Evolutionary conservation across 2,113 vertebrate genomes (phyloP).

Genomic region (Podarcis raffonei): DNA sequence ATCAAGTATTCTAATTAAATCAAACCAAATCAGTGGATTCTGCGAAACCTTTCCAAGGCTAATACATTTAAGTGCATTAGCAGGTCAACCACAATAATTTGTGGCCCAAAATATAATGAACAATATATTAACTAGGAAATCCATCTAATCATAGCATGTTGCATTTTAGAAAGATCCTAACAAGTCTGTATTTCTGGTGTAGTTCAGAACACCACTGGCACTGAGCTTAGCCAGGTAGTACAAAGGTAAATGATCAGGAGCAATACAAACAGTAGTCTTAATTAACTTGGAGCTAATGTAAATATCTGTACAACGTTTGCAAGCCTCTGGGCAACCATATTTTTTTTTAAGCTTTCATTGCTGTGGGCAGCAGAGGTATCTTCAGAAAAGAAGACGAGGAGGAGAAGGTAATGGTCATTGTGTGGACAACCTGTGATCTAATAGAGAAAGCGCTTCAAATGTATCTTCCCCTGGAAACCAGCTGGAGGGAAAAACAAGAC

Average conservation of each 20-base stretch:
- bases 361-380: not conserved
- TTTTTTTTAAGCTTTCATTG: too few relatives aligned
- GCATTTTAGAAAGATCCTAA: not conserved
- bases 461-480: not conserved
- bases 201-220: not conserved
- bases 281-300: conserved; percentile 7
- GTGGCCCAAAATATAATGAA: not conserved
- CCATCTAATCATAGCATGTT: not conserved
- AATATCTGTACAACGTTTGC: not conserved
- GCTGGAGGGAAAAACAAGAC: not conserved
- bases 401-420: not conserved
- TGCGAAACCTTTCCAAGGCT: not conserved
- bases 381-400: not conserved
- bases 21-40: not conserved
- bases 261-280: not conserved
- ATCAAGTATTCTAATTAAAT: not conserved
- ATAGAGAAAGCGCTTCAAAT: not conserved
- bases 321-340: not conserved
- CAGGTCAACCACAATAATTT: not conserved
- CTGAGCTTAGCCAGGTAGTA: not conserved
- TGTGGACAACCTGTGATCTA: not conserved
- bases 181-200: not conserved
- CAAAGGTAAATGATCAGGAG: not conserved
- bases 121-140: not conserved
- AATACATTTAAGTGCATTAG: not conserved